phyloP scores from a whole-genome alignment of 2,888 invertebrate species.

The Microdon myrmicae region DNA sequence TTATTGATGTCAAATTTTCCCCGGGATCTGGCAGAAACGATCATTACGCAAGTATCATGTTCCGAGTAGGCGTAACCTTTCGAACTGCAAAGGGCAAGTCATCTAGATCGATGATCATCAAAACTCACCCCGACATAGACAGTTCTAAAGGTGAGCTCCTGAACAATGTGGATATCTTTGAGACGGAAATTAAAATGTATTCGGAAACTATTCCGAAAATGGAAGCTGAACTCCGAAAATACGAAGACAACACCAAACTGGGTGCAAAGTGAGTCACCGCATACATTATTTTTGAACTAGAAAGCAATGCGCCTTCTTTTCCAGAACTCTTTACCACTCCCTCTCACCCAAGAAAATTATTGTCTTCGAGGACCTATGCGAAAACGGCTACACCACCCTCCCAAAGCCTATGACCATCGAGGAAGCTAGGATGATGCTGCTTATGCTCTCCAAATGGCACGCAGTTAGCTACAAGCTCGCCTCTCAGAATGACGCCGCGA shows the following conservation, averaged over 20 bases:
- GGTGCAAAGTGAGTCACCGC: conserved; percentile 44
- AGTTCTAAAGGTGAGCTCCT: conserved; percentile 57
- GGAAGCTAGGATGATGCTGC: conserved; percentile 52
- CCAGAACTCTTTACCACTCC: conserved; percentile 12
- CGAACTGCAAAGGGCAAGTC: not conserved
- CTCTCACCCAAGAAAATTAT: conserved; percentile 44
- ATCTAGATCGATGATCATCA: conserved; percentile 55
- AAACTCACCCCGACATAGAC: conserved; percentile 58
- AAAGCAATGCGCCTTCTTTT: not conserved
- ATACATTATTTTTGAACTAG: too few species aligned
- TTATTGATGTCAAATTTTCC: conserved; percentile 9
- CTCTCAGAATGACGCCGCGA: conserved; percentile 7
- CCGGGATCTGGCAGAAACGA: conserved; percentile 54
- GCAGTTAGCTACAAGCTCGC: conserved; percentile 53
- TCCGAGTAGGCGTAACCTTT: conserved; percentile 47
- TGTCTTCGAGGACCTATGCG: conserved; percentile 31
- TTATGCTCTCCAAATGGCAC: conserved; percentile 56
- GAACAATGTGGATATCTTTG: conserved; percentile 53
- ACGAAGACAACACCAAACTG: conserved; percentile 54
- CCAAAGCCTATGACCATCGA: conserved; percentile 41
- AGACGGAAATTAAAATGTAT: conserved; percentile 59
- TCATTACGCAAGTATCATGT: conserved; percentile 56
- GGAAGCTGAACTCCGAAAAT: conserved; percentile 53
- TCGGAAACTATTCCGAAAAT: conserved; percentile 57
- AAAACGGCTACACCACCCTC: conserved; percentile 22